Base-by-base conservation (phyloP, 2,797 vertebrate genomes). In the Trematomus bernacchii region DNA sequence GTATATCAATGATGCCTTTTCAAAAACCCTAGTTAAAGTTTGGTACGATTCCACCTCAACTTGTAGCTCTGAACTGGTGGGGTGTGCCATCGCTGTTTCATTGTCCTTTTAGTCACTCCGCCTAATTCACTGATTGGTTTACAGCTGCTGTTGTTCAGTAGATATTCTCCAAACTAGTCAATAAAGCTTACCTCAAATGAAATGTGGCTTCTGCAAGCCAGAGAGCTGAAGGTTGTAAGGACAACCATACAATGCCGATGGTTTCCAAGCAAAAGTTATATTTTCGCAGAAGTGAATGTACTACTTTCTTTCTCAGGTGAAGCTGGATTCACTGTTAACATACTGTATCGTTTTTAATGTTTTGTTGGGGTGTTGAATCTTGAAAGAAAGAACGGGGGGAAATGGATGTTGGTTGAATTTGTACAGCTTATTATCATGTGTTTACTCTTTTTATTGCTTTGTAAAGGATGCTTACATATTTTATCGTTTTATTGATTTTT, bases 271-370 rank as follows among this genome's bases (percentile, higher is more conserved):
- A 62, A 77, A 67, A 71, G 53, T 64, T 72, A 15, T 21, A 43
- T 50, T 73, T 66, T 37, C 27, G 21, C 80, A 66, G 57, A 82
- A 66, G 27, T 83, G 87, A 91, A 90, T 91, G 85, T 91, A 84
- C 21, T 77, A 15, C 60, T 80, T 77, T 85, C 40, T 73, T 65
- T 64, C 50, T 85, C 66, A 71, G 55, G 63, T 74, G 59, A 83
- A 48, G 30, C 61, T 82, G 14, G 57, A 73, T 82, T 80, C 53
- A 77, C 57, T 75, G 61, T 81, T 11, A 42, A 60, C 23, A 69
- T 76, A 60, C 10, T 84, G 66, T 71, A 66, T 47, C 62, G n/a
- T 42, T 72, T 67, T 9, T 40, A 71, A 62, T 27, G 64, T 70
- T 50, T 76, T 72, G 4, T 63, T 71, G 21, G 18, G 18, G 47